A percentile compares a stretch with the other conserved stretches of the same genome.
phyloP scores from a whole-genome alignment of 2,888 invertebrate species.

The Electrophaes corylata region DNA sequence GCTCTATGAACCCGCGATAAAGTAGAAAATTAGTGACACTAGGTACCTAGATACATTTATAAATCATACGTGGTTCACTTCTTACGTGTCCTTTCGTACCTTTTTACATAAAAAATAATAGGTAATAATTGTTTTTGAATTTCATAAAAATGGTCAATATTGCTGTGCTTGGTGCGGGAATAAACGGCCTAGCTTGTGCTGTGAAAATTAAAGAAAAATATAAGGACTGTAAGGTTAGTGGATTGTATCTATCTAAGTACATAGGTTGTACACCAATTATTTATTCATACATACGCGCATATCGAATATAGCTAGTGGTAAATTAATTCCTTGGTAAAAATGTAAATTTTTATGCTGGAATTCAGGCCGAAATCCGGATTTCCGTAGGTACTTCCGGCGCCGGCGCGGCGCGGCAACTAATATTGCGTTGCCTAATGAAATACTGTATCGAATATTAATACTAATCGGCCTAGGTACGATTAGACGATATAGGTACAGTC shows the following conservation, averaged over 20 bases:
- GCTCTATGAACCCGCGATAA: constrained; percentile 17
- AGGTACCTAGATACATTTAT: neutral
- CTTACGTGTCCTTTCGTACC: neutral
- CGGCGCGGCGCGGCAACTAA: too few relatives aligned
- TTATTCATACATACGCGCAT: neutral
- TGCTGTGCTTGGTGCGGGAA: constrained; percentile 90
- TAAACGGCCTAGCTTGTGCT: constrained; percentile 89
- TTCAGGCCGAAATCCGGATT: neutral
- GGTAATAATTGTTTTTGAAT: neutral
- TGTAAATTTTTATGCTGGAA: neutral
- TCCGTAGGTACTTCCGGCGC: too few relatives aligned
- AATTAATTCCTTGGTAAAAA: too few relatives aligned
- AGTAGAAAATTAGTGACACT: neutral
- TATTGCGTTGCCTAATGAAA: too few relatives aligned
- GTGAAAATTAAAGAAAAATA: constrained; percentile 86
- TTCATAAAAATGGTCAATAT: constrained; percentile 61
- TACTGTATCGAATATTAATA: too few relatives aligned
- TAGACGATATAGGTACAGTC: too few relatives aligned
- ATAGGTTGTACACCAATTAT: too few relatives aligned
- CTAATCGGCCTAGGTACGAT: too few relatives aligned
- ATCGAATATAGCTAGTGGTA: too few relatives aligned
- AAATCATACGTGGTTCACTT: too few relatives aligned
- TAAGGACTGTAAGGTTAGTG: constrained; percentile 66
- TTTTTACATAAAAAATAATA: neutral
- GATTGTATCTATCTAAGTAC: too few relatives aligned